Evolutionary conservation across 2,113 vertebrate genomes (phyloP).

Genomic region (Crotalus tigris): DNA sequence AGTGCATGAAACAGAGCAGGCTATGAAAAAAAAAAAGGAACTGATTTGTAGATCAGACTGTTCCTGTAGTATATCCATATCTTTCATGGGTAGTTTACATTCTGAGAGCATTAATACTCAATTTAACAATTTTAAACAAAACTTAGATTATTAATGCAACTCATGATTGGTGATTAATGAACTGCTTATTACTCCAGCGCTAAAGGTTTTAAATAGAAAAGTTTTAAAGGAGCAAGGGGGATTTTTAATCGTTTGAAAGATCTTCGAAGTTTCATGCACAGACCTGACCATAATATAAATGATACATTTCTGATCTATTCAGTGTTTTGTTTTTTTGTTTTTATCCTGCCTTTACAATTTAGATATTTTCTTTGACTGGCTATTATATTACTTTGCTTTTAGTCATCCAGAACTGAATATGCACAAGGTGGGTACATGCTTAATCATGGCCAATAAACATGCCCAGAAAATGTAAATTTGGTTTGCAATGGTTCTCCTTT

Average conservation of each 20-base stretch:
- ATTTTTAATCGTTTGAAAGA: background rate
- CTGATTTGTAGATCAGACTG: slow-evolving; percentile 54
- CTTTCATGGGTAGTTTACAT: slow-evolving; percentile 39
- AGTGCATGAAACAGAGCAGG: slow-evolving; percentile 42
- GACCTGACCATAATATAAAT: background rate
- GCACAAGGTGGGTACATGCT: background rate
- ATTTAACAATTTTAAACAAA: background rate
- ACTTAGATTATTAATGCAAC: background rate
- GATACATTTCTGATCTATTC: background rate
- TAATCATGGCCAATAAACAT: background rate
- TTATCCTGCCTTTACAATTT: background rate
- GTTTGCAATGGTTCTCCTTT: background rate
- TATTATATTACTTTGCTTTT: background rate
- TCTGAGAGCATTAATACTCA: slow-evolving; percentile 41
- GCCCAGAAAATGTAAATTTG: background rate
- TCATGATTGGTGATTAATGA: background rate
- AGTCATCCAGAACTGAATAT: background rate
- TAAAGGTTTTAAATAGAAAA: background rate
- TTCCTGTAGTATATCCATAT: slow-evolving; percentile 36
- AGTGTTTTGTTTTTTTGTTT: rapidly evolving
- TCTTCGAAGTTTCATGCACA: background rate
- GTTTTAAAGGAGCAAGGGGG: background rate
- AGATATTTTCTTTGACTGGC: background rate
- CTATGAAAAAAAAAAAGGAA: slow-evolving; percentile 44
- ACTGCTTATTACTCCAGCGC: background rate